phyloP scores from a whole-genome alignment of 2,797 vertebrate species.

The Pseudochirops cupreus region DNA sequence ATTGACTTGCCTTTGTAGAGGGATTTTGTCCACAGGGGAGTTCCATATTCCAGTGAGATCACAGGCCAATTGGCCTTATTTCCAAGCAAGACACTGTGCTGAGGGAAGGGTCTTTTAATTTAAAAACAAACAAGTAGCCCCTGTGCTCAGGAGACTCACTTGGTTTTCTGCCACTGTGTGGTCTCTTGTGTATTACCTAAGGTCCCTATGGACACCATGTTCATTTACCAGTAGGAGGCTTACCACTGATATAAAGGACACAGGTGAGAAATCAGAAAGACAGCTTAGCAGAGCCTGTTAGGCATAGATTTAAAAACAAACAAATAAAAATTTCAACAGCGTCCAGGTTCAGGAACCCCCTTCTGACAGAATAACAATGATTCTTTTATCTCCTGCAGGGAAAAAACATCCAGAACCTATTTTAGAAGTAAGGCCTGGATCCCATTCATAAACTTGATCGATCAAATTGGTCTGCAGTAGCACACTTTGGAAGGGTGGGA shows the following conservation, averaged over 20 bases:
- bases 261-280: not conserved
- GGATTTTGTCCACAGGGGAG: not conserved
- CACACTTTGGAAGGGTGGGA: not conserved
- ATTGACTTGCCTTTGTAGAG: not conserved
- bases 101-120: not conserved
- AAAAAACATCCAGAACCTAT: not conserved
- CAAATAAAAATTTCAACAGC: not conserved
- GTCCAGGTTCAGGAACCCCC: conserved; percentile 3
- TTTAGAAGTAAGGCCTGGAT: conserved; percentile 1
- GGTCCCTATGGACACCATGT: not conserved
- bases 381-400: conserved; percentile 7
- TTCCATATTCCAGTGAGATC: not conserved
- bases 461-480: too few relatives aligned
- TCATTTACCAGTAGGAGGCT: not conserved
- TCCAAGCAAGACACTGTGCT: not conserved
- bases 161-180: not conserved
- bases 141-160: not conserved
- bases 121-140: not conserved
- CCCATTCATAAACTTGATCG: not conserved
- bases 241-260: not conserved
- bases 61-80: not conserved
- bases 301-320: not conserved
- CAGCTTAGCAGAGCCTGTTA: not conserved
- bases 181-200: not conserved
- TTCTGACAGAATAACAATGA: not conserved